These are phyloP conservation scores for Thalpophila matura DNA, from an alignment of 2,888 invertebrate genomes.

Conservation along the genomic window DNA sequence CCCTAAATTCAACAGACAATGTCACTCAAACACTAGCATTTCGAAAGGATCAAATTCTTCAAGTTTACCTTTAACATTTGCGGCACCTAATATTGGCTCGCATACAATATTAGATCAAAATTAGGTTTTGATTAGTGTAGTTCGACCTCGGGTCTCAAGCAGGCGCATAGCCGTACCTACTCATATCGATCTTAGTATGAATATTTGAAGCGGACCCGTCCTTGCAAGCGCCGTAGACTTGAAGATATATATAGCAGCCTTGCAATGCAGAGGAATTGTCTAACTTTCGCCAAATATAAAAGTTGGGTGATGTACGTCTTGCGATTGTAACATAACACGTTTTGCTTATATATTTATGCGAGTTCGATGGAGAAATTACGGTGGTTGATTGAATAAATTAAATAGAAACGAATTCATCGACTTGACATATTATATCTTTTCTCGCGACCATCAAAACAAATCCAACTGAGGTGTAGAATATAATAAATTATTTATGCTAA, in stretches of 20 bases:
- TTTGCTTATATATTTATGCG: neutral
- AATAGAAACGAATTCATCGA: neutral
- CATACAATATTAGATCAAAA: constrained; percentile 83
- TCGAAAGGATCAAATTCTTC: constrained; percentile 56
- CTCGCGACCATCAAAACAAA: constrained; percentile 35
- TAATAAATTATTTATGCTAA: constrained; percentile 57
- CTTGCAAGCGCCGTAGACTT: constrained; percentile 79
- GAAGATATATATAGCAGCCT: constrained; percentile 46
- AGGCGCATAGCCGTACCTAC: constrained; percentile 77
- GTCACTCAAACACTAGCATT: constrained; percentile 46
- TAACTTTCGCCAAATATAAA: constrained; percentile 11
- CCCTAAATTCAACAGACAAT: constrained; percentile 17
- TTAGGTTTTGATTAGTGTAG: constrained; percentile 85
- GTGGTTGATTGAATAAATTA: neutral
- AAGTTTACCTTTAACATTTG: constrained; percentile 54
- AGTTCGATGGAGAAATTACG: too few species aligned
- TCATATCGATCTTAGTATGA: constrained; percentile 88
- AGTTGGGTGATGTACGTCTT: neutral
- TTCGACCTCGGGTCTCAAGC: constrained; percentile 78
- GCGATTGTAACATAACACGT: neutral
- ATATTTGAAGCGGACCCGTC: constrained; percentile 86
- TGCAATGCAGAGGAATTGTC: constrained; percentile 35
- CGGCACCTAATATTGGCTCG: constrained; percentile 62
- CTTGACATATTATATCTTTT: constrained; percentile 17
- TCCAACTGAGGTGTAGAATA: constrained; percentile 36